Percentiles rank a stretch among this genome's conserved stretches.
Evolutionary conservation across 2,113 vertebrate species (phyloP).

Genomic region (Podarcis cretensis): DNA sequence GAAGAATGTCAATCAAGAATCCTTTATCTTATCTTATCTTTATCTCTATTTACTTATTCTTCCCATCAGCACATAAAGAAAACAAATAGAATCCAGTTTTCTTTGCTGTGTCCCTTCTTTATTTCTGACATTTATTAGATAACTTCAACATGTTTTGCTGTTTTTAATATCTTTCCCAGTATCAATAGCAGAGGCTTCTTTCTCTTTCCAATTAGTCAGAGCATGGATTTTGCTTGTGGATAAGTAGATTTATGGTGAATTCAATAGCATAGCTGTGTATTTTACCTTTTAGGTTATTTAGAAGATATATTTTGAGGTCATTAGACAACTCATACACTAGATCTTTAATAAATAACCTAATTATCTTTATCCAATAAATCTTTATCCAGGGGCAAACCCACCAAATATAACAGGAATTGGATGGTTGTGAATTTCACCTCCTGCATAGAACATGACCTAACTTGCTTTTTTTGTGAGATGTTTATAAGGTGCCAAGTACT

Average conservation of each 20-base stretch:
- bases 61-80: not conserved
- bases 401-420: not conserved
- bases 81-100: not conserved
- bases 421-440: not conserved
- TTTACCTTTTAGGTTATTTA: not conserved
- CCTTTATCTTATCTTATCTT: not conserved
- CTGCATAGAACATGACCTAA: not conserved
- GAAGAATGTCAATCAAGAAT: not conserved
- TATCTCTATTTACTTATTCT: not conserved
- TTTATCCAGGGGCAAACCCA: not conserved
- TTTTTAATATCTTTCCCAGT: not conserved
- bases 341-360: conserved; percentile 9
- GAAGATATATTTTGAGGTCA: not conserved
- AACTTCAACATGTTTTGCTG: not conserved
- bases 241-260: not conserved
- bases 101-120: not conserved
- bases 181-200: not conserved
- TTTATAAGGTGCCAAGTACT: not conserved
- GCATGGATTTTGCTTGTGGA: not conserved
- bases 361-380: conserved; percentile 4
- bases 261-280: not conserved
- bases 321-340: not conserved
- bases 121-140: not conserved
- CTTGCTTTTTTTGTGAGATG: not conserved
- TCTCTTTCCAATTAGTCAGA: not conserved